Evolutionary conservation across 2,888 invertebrate species (phyloP).

Genomic region (Adelognathus sp.): DNA sequence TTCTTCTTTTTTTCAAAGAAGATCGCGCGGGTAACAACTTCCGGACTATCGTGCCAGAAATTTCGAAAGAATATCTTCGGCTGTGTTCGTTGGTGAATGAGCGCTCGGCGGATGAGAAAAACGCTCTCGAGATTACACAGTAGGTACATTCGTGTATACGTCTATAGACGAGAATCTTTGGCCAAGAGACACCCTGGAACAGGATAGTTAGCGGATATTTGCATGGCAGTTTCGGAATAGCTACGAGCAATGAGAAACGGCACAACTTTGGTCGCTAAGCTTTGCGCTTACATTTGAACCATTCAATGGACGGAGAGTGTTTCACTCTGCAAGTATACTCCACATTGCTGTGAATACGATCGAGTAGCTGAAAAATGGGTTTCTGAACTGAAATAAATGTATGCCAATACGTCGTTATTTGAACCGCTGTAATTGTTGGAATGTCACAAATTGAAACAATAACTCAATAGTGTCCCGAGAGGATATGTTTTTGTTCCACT

Average conservation of each 20-base stretch:
- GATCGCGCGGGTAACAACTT: conserved; percentile 7
- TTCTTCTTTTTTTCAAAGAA: not conserved
- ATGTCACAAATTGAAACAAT: too few relatives aligned
- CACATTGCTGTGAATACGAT: too few relatives aligned
- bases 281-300: too few relatives aligned
- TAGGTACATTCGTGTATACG: too few relatives aligned
- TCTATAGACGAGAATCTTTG: conserved; percentile 9
- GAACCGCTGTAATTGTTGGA: too few relatives aligned
- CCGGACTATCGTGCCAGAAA: conserved; percentile 24
- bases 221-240: conserved; percentile 43
- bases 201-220: conserved; percentile 55
- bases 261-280: not conserved
- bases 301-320: too few relatives aligned
- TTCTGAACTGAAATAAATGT: too few relatives aligned
- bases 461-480: too few relatives aligned
- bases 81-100: conserved; percentile 10
- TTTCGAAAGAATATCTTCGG: conserved; percentile 19
- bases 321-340: too few relatives aligned
- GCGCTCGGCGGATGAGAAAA: not conserved
- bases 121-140: not conserved
- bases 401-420: too few relatives aligned
- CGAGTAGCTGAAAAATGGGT: too few relatives aligned
- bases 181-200: conserved; percentile 12
- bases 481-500: too few relatives aligned
- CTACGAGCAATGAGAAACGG: not conserved